Percentiles rank a stretch among this genome's conserved stretches.
Evolutionary conservation across 1,140 invertebrate species (phyloP).

Genomic region (Pteromalus puparum): DNA sequence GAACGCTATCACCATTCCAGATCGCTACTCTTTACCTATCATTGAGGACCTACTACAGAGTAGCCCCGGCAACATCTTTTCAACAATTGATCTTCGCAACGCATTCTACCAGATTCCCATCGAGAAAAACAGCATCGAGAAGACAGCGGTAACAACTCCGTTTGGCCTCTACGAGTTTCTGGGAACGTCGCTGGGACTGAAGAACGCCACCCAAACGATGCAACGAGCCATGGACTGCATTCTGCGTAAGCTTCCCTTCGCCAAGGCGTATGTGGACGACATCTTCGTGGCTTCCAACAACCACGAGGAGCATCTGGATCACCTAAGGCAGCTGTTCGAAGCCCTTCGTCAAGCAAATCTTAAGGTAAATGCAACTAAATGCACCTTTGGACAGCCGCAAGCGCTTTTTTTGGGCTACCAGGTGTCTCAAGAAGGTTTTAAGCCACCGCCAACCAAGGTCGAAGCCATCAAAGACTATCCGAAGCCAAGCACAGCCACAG

Average conservation of each 20-base stretch:
- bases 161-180: no score
- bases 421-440: constrained; percentile 56
- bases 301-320: constrained; percentile 56
- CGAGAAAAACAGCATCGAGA: neutral
- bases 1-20: neutral
- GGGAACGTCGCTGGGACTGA: no score
- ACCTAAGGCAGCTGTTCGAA: constrained; percentile 56
- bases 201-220: no score
- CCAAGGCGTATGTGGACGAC: constrained; percentile 72
- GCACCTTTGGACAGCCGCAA: constrained; percentile 53
- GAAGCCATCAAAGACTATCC: constrained; percentile 56
- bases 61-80: neutral
- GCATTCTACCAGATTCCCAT: constrained; percentile 3
- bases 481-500: constrained; percentile 55
- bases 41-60: neutral
- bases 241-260: constrained; percentile 1
- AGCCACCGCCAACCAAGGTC: constrained; percentile 59
- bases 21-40: neutral
- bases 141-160: no score
- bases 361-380: constrained; percentile 57
- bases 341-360: constrained; percentile 44
- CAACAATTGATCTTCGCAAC: neutral
- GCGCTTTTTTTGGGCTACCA: constrained; percentile 63
- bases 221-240: no score
- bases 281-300: constrained; percentile 62